Conservation (phyloP, 2,888 invertebrate species). For the Girardia tigrina region DNA sequence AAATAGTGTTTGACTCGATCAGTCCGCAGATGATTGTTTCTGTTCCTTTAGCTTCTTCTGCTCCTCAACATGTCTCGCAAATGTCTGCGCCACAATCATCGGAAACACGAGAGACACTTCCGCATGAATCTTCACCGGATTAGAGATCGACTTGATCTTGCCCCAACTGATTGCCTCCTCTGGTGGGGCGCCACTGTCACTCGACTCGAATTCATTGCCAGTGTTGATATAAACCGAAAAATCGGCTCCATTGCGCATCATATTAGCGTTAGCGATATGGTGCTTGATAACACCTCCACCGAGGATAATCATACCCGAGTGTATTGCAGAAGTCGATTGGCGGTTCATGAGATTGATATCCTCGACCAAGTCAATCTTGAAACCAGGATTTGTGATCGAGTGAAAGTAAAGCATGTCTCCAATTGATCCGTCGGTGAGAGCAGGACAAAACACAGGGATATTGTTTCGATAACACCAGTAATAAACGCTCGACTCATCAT, state of each 20-base stretch:
- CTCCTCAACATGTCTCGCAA: too few species aligned
- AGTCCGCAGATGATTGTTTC: too few species aligned
- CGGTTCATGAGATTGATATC: conserved; percentile 77
- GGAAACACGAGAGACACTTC: conserved; percentile 89
- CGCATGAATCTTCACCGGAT: conserved; percentile 77
- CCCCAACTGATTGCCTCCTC: conserved; percentile 99
- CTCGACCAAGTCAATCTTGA: conserved; percentile 40
- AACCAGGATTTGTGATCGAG: conserved; percentile 75
- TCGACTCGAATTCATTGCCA: conserved; percentile 81
- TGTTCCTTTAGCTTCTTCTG: too few species aligned
- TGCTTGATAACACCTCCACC: conserved; percentile 93
- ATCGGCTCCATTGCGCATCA: conserved; percentile 58
- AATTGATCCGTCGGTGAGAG: conserved; percentile 85
- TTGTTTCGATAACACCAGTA: conserved; percentile 77
- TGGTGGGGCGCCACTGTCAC: conserved; percentile 88
- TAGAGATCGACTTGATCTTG: conserved; percentile 73
- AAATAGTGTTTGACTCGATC: too few species aligned
- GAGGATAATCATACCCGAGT: conserved; percentile 87
- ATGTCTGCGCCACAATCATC: conserved; percentile 82
- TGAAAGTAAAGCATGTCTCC: conserved; percentile 98
- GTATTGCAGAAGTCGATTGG: conserved; percentile 77
- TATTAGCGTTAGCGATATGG: conserved; percentile 95
- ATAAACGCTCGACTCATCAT: conserved; percentile 76
- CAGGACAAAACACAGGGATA: conserved; percentile 92
- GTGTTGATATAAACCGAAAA: conserved; percentile 71